Percentiles rank a stretch among this genome's conserved stretches.
Conservation (phyloP, 2,797 vertebrate genomes). For the Hoplostethus mediterraneus region DNA sequence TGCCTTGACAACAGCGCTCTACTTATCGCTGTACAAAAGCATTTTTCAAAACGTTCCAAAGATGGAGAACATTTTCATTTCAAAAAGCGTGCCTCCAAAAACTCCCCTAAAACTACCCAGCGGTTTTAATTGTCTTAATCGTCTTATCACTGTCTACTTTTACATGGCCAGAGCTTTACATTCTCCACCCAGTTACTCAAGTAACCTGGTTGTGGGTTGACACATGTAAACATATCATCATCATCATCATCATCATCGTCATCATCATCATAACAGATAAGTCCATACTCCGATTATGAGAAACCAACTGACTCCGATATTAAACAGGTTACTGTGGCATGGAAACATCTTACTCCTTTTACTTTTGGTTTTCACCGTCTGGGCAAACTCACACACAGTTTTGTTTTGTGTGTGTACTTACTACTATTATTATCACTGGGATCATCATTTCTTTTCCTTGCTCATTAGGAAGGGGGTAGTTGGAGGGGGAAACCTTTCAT, state of each 20-base stretch:
- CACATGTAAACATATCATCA: neutral
- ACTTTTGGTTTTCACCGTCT: no score
- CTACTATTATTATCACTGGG: no score
- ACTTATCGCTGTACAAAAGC: conserved; percentile 45
- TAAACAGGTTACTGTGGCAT: no score
- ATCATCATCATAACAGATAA: conserved; percentile 1
- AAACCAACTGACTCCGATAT: no score
- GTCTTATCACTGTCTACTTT: conserved; percentile 51
- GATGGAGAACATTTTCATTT: conserved; percentile 59
- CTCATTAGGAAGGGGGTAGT: no score
- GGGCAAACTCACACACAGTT: no score
- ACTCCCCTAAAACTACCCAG: conserved; percentile 31
- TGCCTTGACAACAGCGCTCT: conserved; percentile 42
- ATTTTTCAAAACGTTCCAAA: conserved; percentile 46
- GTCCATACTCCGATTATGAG: neutral
- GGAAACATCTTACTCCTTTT: no score
- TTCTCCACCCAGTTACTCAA: neutral
- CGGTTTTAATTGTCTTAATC: conserved; percentile 44
- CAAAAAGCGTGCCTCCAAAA: conserved; percentile 46
- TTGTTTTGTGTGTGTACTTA: no score
- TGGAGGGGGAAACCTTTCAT: no score
- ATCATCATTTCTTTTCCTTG: no score
- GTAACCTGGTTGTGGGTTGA: conserved; percentile 26
- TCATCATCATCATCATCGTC: no score
- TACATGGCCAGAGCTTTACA: conserved; percentile 27